Percentiles rank a stretch among this genome's conserved stretches.
Evolutionary conservation across 35 echinoderm and acorn worm genomes (phyloP).

Genomic region (Amphiura filiformis): DNA sequence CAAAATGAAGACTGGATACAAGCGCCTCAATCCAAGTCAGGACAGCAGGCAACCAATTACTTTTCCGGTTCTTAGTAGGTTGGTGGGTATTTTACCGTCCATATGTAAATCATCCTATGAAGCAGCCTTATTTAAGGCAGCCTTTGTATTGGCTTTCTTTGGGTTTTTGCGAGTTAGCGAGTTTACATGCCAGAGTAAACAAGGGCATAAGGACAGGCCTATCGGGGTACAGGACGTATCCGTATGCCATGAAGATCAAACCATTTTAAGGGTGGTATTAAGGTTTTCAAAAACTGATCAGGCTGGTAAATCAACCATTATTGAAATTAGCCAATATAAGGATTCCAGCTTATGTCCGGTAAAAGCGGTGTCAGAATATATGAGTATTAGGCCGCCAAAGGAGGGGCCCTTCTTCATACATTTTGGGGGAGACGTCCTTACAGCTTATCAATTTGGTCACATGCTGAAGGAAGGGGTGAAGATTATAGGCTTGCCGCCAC

Average conservation of each 20-base stretch:
- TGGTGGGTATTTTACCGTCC: background rate
- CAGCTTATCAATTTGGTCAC: background rate
- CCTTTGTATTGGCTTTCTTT: background rate
- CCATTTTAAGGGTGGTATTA: background rate
- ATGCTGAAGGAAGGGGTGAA: background rate
- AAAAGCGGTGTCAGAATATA: background rate
- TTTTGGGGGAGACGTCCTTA: background rate
- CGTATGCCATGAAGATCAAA: background rate
- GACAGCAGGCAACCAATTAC: background rate
- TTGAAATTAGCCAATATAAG: background rate
- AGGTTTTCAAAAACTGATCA: background rate
- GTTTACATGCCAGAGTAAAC: background rate
- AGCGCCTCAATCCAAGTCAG: background rate
- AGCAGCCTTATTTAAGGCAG: background rate
- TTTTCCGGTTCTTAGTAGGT: background rate
- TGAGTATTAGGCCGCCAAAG: background rate
- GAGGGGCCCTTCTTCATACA: background rate
- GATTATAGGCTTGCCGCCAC: background rate
- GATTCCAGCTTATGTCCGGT: background rate
- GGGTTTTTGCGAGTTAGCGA: slow-evolving; percentile 1
- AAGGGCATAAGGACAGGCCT: background rate
- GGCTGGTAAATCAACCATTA: background rate
- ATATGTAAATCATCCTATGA: background rate
- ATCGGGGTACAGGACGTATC: background rate
- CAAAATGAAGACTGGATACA: background rate